phyloP scores from a whole-genome alignment of 64 coral and sea anemone genomes.

The Montipora efflorescens region DNA sequence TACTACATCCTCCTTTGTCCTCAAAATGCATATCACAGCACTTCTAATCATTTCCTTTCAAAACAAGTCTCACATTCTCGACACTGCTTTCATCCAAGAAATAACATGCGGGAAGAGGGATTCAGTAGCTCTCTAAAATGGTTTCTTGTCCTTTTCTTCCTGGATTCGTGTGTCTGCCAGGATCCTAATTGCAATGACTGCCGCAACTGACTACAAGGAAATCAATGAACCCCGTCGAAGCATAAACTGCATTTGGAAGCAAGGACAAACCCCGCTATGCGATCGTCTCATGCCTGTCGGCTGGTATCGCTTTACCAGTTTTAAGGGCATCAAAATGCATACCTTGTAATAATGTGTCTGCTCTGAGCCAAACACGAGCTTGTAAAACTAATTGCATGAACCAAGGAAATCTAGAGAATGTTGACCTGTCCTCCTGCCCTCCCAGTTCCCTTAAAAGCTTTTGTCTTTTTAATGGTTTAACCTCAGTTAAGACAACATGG shows the following conservation, averaged over 20 bases:
- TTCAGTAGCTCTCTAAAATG: neutral
- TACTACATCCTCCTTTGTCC: no score
- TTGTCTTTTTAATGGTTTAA: neutral
- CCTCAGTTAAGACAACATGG: neutral
- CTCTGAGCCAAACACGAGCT: neutral
- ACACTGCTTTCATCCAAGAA: neutral
- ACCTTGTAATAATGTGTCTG: neutral
- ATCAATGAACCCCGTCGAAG: neutral
- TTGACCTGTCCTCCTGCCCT: neutral
- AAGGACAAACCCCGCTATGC: slow-evolving; percentile 28
- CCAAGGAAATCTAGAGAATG: neutral
- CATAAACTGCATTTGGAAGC: neutral
- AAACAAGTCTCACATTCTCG: no score
- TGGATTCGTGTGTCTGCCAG: neutral
- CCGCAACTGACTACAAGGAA: neutral
- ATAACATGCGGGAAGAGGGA: neutral
- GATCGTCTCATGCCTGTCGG: neutral
- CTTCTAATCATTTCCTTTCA: no score
- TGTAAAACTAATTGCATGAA: neutral
- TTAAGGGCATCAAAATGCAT: neutral
- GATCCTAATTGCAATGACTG: neutral
- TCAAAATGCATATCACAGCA: no score
- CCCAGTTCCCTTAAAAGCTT: neutral
- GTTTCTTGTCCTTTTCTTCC: neutral
- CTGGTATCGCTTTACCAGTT: slow-evolving; percentile 73